These are phyloP conservation scores for Cladorhizidae sp. DNA, from an alignment of 37 sponge, comb jelly and placozoan species.

Conservation along the genomic window DNA sequence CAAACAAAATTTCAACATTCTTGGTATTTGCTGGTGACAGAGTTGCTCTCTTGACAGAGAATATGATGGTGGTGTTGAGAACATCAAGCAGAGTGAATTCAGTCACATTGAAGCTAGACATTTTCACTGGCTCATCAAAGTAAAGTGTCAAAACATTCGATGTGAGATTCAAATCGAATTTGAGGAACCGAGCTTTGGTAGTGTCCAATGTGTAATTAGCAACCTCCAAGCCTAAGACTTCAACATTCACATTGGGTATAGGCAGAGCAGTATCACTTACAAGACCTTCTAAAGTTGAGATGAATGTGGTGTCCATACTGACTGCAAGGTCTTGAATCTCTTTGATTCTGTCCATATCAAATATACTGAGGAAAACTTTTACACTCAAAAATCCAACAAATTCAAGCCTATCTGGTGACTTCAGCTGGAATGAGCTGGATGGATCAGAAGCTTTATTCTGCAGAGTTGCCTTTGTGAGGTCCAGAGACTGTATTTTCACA, in stretches of 20 bases:
- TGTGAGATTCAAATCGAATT: conserved; percentile 73
- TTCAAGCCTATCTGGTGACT: background rate
- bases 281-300: conserved; percentile 40
- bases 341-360: conserved; percentile 73
- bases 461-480: conserved; percentile 51
- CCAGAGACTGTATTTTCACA: conserved; percentile 55
- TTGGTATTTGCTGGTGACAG: conserved; percentile 39
- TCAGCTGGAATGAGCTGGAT: conserved; percentile 29
- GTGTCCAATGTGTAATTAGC: conserved; percentile 63
- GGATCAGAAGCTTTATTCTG: conserved; percentile 18
- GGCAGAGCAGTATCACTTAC: conserved; percentile 65
- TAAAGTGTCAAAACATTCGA: conserved; percentile 62
- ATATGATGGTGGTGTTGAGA: conserved; percentile 39
- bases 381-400: conserved; percentile 37
- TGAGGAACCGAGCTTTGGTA: conserved; percentile 41
- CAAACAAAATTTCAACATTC: conserved; percentile 44
- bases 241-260: conserved; percentile 26
- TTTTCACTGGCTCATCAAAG: conserved; percentile 86
- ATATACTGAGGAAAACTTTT: conserved; percentile 38
- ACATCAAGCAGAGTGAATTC: conserved; percentile 62
- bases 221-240: conserved; percentile 18
- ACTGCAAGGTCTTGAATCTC: conserved; percentile 67
- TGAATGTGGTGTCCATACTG: conserved; percentile 56
- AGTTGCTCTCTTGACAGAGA: conserved; percentile 17
- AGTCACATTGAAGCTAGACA: conserved; percentile 55